Percentiles rank a stretch among this genome's conserved stretches.
phyloP scores from a whole-genome alignment of 2,888 invertebrate genomes.

The Fragum fragum region DNA sequence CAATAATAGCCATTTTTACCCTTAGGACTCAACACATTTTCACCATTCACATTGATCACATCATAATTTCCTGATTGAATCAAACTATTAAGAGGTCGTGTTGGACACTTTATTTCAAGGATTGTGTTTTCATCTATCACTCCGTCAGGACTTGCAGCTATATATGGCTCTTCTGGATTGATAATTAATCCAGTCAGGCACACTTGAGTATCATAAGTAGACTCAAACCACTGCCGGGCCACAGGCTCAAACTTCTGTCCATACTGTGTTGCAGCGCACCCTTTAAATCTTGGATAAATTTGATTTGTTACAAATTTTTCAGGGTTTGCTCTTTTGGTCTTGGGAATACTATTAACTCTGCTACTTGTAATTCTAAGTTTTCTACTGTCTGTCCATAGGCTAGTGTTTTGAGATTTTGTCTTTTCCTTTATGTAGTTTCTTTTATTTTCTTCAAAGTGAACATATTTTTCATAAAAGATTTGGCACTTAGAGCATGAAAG shows the following conservation, averaged over 20 bases:
- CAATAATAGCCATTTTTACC: conserved; percentile 37
- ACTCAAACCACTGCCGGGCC: conserved; percentile 31
- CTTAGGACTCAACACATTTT: conserved; percentile 7
- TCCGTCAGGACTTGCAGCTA: conserved; percentile 48
- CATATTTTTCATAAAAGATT: conserved; percentile 26
- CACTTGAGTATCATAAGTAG: conserved; percentile 1
- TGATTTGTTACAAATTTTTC: conserved; percentile 37
- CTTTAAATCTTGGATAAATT: conserved; percentile 38
- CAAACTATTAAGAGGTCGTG: background rate
- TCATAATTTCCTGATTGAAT: conserved; percentile 43
- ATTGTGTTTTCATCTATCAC: conserved; percentile 26
- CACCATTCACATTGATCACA: conserved; percentile 10
- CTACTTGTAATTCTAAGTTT: conserved; percentile 36
- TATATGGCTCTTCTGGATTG: conserved; percentile 12
- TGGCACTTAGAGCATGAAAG: conserved; percentile 22
- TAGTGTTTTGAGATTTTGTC: conserved; percentile 26
- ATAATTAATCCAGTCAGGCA: conserved; percentile 22
- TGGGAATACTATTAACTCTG: conserved; percentile 30
- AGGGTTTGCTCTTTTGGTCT: conserved; percentile 36
- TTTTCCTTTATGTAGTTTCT: background rate
- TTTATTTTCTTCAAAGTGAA: background rate
- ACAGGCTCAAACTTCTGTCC: conserved; percentile 34
- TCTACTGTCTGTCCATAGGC: conserved; percentile 37
- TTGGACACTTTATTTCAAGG: conserved; percentile 49
- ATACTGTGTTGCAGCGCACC: conserved; percentile 36